These are phyloP conservation scores for Orestias chungarensis DNA, from an alignment of 2,797 vertebrate species.

Conservation along the genomic window DNA sequence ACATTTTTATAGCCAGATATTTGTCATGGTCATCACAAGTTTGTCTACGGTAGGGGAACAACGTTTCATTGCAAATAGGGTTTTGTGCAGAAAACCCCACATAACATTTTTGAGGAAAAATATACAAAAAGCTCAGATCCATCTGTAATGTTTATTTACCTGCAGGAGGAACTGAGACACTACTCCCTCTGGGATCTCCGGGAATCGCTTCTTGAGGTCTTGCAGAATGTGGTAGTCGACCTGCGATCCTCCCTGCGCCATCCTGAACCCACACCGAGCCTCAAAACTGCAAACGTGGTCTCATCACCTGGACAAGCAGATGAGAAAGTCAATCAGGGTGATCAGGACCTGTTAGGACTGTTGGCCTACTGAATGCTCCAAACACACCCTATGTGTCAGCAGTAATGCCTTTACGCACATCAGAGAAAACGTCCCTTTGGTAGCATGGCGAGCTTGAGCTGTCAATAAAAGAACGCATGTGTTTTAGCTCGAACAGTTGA, in stretches of 20 bases:
- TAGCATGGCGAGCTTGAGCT: conserved; percentile 3
- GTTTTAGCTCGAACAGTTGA: no score
- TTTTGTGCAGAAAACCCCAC: not conserved
- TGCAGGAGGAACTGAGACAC: conserved; percentile 98
- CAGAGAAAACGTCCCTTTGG: not conserved
- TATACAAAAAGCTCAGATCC: not conserved
- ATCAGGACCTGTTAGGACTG: conserved; percentile 1
- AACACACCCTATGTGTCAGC: conserved; percentile 56
- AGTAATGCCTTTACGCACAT: conserved; percentile 25
- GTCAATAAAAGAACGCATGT: not conserved
- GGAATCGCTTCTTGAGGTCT: conserved; percentile 96
- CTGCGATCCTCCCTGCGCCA: conserved; percentile 94
- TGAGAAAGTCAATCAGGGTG: conserved; percentile 15
- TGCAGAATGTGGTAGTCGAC: conserved; percentile 94
- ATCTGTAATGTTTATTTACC: conserved; percentile 74
- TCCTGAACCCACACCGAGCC: conserved; percentile 84
- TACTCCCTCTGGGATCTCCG: conserved; percentile 96
- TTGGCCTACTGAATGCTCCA: conserved; percentile 13
- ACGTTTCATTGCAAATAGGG: not conserved
- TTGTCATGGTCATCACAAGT: not conserved
- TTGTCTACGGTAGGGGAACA: not conserved
- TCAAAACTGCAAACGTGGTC: conserved; percentile 87
- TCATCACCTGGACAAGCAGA: conserved; percentile 82
- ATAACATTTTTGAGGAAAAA: not conserved
- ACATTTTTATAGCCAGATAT: not conserved